These are phyloP conservation scores for Girardia tigrina DNA, from an alignment of 2,888 invertebrate species.

Conservation along the genomic window DNA sequence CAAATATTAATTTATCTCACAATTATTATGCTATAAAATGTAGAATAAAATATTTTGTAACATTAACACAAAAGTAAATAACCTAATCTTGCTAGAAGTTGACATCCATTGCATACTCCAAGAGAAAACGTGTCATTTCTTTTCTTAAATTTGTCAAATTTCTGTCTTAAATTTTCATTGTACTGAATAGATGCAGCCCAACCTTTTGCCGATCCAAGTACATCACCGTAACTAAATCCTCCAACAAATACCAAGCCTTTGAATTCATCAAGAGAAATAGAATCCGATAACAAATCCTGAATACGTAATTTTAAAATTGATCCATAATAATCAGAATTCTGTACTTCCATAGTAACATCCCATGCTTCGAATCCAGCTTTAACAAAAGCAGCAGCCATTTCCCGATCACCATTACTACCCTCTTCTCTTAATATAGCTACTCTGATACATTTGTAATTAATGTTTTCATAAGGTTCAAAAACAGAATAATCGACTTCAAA, in stretches of 20 bases:
- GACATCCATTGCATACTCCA: slow-evolving; percentile 96
- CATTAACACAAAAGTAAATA: slow-evolving; percentile 58
- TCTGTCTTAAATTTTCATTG: slow-evolving; percentile 61
- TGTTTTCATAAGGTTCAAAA: neutral
- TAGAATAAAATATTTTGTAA: neutral
- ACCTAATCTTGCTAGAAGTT: slow-evolving; percentile 78
- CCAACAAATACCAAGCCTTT: slow-evolving; percentile 83
- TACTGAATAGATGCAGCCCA: slow-evolving; percentile 85
- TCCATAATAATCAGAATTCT: neutral
- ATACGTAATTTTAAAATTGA: neutral
- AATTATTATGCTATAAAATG: too few species aligned
- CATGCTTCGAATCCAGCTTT: slow-evolving; percentile 74
- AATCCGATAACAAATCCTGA: slow-evolving; percentile 27
- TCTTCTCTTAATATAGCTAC: slow-evolving; percentile 89
- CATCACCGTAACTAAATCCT: slow-evolving; percentile 97
- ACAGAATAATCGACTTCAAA: slow-evolving; percentile 7
- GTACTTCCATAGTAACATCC: slow-evolving; percentile 73
- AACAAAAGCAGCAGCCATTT: slow-evolving; percentile 76
- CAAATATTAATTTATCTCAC: too few species aligned
- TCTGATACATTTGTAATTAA: slow-evolving; percentile 47
- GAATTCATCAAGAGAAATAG: slow-evolving; percentile 59
- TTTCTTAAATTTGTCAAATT: slow-evolving; percentile 64
- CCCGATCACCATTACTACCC: slow-evolving; percentile 87
- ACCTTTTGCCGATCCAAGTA: slow-evolving; percentile 83
- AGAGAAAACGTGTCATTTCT: slow-evolving; percentile 72